Percentiles rank a stretch among this genome's conserved stretches.
These are phyloP conservation scores for Antrozous pallidus DNA, from an alignment of 2,797 vertebrate genomes.

Conservation along the genomic window DNA sequence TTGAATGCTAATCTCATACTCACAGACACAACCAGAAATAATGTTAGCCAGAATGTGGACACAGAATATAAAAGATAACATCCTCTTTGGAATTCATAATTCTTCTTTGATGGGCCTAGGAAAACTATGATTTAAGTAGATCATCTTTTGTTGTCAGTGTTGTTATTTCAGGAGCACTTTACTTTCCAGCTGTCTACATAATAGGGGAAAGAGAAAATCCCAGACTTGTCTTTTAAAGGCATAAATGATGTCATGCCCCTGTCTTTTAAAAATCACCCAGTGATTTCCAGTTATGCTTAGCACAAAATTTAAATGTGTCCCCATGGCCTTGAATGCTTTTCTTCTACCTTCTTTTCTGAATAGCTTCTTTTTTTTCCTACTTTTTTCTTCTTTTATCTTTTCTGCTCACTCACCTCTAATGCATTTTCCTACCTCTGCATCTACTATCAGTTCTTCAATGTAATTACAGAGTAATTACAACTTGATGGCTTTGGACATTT, in stretches of 20 bases:
- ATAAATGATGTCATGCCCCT: neutral
- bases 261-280: neutral
- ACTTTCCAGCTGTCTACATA: neutral
- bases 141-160: neutral
- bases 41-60: neutral
- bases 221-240: neutral
- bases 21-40: neutral
- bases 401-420: neutral
- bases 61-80: neutral
- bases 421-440: neutral
- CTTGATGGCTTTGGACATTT: neutral
- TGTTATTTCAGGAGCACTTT: neutral
- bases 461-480: neutral
- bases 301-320: neutral
- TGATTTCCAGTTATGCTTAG: neutral
- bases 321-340: neutral
- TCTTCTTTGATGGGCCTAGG: neutral
- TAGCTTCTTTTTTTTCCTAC: neutral
- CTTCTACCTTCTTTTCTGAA: neutral
- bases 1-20: neutral
- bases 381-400: neutral
- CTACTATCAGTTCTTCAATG: neutral
- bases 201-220: neutral
- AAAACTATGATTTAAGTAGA: neutral
- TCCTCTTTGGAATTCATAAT: neutral